phyloP scores from a whole-genome alignment of 2,888 invertebrate species.

The Dusona sp. region DNA sequence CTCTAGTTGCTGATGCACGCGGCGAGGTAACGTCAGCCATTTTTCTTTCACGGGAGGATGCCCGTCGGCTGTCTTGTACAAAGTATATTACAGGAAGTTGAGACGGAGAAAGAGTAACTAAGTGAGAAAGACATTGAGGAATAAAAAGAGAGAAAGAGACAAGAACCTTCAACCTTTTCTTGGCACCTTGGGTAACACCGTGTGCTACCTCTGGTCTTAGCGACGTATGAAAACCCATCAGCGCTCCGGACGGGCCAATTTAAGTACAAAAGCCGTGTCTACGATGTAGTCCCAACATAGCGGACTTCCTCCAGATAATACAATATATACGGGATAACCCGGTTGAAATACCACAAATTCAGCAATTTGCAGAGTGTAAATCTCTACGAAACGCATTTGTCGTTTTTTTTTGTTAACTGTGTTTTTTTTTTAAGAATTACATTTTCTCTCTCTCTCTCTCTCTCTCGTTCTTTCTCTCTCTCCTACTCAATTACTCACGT shows the following conservation, averaged over 20 bases:
- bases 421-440: no score
- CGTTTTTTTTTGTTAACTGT: not conserved
- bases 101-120: constrained; percentile 17
- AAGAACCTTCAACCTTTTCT: constrained; percentile 45
- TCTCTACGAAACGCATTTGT: not conserved
- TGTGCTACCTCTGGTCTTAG: constrained; percentile 44
- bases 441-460: no score
- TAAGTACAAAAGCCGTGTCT: constrained; percentile 60
- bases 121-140: not conserved
- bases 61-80: constrained; percentile 55
- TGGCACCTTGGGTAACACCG: constrained; percentile 32
- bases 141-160: not conserved
- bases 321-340: not conserved
- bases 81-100: constrained; percentile 59
- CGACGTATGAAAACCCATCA: constrained; percentile 61
- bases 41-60: constrained; percentile 49
- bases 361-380: not conserved
- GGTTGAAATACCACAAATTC: not conserved
- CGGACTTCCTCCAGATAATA: constrained; percentile 18
- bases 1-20: constrained; percentile 19
- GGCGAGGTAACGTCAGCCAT: constrained; percentile 44
- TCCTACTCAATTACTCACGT: no score
- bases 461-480: no score
- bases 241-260: constrained; percentile 62
- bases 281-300: constrained; percentile 19